phyloP scores from a whole-genome alignment of 1,140 invertebrate genomes.

The Coenobita brevimanus region DNA sequence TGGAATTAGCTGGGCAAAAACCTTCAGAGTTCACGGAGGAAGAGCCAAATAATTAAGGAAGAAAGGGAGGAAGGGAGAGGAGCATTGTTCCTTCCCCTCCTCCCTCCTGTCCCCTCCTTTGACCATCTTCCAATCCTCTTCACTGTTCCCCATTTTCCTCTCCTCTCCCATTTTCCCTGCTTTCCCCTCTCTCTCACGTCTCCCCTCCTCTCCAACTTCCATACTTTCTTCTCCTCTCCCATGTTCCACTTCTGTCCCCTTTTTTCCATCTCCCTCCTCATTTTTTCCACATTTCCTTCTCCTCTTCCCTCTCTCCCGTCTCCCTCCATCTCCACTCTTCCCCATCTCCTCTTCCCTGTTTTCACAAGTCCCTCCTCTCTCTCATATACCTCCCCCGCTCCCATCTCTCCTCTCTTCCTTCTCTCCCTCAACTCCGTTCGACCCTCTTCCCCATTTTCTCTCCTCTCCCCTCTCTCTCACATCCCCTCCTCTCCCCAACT shows the following conservation, averaged over 20 bases:
- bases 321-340: neutral
- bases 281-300: neutral
- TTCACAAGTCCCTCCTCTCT: neutral
- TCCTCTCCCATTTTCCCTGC: neutral
- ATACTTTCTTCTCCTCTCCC: neutral
- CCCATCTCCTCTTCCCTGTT: neutral
- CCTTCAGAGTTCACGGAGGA: neutral
- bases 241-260: neutral
- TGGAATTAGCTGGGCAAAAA: too few species aligned
- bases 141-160: neutral
- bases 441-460: neutral
- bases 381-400: neutral
- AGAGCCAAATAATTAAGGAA: neutral
- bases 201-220: neutral
- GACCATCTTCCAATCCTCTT: neutral
- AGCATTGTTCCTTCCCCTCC: neutral
- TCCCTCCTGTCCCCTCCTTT: neutral
- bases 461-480: neutral
- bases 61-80: too few species aligned
- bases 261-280: neutral
- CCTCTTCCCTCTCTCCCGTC: neutral
- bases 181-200: neutral
- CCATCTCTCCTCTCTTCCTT: neutral
- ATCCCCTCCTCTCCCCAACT: neutral
- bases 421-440: neutral